Conservation (phyloP, 2,113 vertebrate genomes). For the Psammodynastes pulverulentus region DNA sequence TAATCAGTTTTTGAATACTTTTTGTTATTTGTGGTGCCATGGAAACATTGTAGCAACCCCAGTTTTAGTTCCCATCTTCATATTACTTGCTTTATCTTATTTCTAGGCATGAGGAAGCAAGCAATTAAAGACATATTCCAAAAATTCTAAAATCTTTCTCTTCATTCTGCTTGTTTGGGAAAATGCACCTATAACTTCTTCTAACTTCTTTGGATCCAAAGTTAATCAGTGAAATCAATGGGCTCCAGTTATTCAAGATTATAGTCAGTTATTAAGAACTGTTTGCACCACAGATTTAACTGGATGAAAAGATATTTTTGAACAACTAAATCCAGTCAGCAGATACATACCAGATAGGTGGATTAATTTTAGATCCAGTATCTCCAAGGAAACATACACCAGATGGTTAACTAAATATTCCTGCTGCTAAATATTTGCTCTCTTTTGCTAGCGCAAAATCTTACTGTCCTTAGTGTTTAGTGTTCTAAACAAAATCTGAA, state of each 20-base stretch:
- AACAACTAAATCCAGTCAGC: neutral
- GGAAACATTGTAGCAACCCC: neutral
- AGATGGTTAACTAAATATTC: neutral
- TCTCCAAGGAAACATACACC: neutral
- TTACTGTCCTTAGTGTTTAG: neutral
- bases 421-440: neutral
- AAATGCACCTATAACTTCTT: neutral
- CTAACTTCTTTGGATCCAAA: neutral
- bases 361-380: neutral
- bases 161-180: neutral
- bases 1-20: neutral
- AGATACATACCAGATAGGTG: neutral
- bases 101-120: neutral
- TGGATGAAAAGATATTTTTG: neutral
- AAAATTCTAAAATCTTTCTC: neutral
- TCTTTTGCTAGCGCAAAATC: neutral
- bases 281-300: neutral
- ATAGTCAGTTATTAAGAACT: neutral
- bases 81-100: neutral
- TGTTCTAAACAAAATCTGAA: neutral
- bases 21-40: neutral
- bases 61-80: neutral
- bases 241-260: neutral
- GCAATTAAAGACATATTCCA: neutral
- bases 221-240: neutral